phyloP scores from a whole-genome alignment of 2,888 invertebrate genomes.

The Drosophila anceps region DNA sequence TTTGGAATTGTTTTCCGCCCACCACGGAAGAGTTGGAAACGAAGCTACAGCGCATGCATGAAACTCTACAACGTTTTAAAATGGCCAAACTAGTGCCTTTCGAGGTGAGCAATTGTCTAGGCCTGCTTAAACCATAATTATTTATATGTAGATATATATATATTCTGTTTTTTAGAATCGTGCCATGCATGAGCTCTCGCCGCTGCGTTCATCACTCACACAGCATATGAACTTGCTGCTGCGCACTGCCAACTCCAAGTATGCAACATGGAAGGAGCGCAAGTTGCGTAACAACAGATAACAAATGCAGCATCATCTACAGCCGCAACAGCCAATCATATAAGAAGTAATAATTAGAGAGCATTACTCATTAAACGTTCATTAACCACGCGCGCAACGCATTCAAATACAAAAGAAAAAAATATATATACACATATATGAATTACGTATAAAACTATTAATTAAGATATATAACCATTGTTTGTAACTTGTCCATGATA shows the following conservation, averaged over 20 bases:
- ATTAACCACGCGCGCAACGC: slow-evolving; percentile 19
- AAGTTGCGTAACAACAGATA: slow-evolving; percentile 87
- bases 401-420: slow-evolving; percentile 54
- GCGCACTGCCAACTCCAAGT: slow-evolving; percentile 94
- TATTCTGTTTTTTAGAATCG: slow-evolving; percentile 87
- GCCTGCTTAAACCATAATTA: background rate
- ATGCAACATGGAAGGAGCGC: slow-evolving; percentile 93
- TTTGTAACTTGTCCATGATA: slow-evolving; percentile 32
- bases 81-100: slow-evolving; percentile 94
- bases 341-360: slow-evolving; percentile 26
- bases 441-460: slow-evolving; percentile 2
- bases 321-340: slow-evolving; percentile 22
- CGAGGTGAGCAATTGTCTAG: slow-evolving; percentile 87
- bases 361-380: slow-evolving; percentile 30
- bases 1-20: slow-evolving; percentile 97
- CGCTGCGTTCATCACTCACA: slow-evolving; percentile 92
- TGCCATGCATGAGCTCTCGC: slow-evolving; percentile 92
- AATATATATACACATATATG: slow-evolving; percentile 28
- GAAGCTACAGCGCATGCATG: slow-evolving; percentile 94
- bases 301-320: slow-evolving; percentile 55
- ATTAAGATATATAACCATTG: slow-evolving; percentile 30
- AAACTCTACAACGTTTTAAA: slow-evolving; percentile 95
- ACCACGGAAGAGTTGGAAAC: slow-evolving; percentile 91
- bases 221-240: slow-evolving; percentile 95
- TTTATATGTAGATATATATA: background rate